Evolutionary conservation across 2,888 invertebrate genomes (phyloP).

Genomic region (Baccha elongata): DNA sequence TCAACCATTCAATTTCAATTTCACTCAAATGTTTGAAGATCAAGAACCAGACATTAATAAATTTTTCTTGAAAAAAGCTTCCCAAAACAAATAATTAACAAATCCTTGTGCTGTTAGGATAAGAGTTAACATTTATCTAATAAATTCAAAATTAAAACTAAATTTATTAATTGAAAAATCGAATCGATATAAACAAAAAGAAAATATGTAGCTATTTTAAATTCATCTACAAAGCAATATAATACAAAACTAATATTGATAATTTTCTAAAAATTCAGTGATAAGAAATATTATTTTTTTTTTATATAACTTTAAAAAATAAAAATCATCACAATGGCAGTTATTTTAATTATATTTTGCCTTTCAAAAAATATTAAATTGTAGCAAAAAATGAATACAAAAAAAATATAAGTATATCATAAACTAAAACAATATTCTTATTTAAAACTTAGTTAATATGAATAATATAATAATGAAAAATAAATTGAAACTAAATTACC

Average conservation of each 20-base stretch:
- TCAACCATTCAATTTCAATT: too few species aligned
- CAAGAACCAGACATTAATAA: neutral
- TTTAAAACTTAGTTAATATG: conserved; percentile 12
- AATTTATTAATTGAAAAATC: conserved; percentile 8
- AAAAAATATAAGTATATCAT: neutral
- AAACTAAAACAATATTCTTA: conserved; percentile 35
- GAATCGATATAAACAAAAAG: conserved; percentile 34
- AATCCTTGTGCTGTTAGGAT: conserved; percentile 54
- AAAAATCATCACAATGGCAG: conserved; percentile 72
- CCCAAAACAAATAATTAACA: neutral
- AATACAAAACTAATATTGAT: conserved; percentile 24
- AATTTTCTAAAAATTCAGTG: conserved; percentile 54
- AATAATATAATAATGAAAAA: conserved; percentile 11
- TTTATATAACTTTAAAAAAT: conserved; percentile 40
- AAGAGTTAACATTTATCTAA: conserved; percentile 43
- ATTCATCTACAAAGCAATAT: conserved; percentile 26
- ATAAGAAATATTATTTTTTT: conserved; percentile 30
- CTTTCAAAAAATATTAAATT: conserved; percentile 25
- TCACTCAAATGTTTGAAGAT: too few species aligned
- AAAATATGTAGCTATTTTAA: too few species aligned
- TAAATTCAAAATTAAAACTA: conserved; percentile 28
- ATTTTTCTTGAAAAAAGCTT: neutral
- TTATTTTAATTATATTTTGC: conserved; percentile 39
- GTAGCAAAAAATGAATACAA: conserved; percentile 19
- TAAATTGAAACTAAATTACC: conserved; percentile 61